Evolutionary conservation across 2,797 vertebrate species (phyloP).

Genomic region (Manis crassicaudata): DNA sequence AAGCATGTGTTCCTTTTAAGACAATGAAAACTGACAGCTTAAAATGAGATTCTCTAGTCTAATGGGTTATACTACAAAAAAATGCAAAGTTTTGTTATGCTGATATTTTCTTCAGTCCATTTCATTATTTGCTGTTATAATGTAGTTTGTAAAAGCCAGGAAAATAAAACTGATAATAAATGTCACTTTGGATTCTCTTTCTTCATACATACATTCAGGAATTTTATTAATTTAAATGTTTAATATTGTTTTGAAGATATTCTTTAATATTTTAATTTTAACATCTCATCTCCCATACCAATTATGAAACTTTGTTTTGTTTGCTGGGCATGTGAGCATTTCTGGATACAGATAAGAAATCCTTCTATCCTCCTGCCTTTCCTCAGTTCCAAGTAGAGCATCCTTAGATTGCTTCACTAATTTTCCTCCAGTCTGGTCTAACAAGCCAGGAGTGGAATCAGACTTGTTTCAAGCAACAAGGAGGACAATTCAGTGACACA

Average conservation of each 20-base stretch:
- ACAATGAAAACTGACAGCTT: conserved; percentile 21
- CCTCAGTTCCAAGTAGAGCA: not conserved
- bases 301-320: not conserved
- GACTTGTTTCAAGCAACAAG: not conserved
- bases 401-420: not conserved
- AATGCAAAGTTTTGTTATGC: not conserved
- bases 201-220: not conserved
- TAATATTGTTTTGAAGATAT: not conserved
- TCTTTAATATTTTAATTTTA: conserved; percentile 1
- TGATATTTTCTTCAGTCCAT: not conserved
- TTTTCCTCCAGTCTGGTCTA: not conserved
- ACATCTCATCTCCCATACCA: not conserved
- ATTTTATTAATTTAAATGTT: not conserved
- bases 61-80: not conserved
- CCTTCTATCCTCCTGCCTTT: rapidly evolving
- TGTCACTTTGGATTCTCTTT: not conserved
- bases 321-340: not conserved
- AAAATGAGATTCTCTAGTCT: conserved; percentile 44
- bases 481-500: not conserved
- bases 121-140: not conserved
- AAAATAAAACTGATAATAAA: not conserved
- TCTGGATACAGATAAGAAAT: not conserved
- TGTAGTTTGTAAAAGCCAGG: not conserved
- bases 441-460: not conserved
- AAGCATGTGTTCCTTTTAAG: not conserved